Percentiles rank a stretch among this genome's conserved stretches.
These are phyloP conservation scores for Melanotaenia pygmaea DNA, from an alignment of 2,797 vertebrate genomes.

Conservation along the genomic window DNA sequence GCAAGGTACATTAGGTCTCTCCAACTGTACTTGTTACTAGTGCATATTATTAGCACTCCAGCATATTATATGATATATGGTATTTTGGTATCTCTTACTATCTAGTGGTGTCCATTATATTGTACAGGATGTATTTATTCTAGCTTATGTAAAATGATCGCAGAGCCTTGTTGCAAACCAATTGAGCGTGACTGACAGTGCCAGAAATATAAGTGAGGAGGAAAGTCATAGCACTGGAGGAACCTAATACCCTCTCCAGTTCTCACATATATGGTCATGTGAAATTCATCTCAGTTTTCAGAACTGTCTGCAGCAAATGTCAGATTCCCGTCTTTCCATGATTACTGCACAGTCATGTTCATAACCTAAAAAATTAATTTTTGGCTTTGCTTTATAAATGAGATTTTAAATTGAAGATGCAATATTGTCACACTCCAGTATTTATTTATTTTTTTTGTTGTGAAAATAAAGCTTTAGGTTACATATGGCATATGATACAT, in stretches of 20 bases:
- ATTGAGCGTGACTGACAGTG: conserved; percentile 12
- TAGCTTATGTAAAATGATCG: conserved; percentile 25
- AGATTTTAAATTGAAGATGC: neutral
- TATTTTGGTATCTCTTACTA: no score
- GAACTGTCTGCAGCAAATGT: neutral
- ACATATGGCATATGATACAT: neutral
- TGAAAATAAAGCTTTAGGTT: neutral
- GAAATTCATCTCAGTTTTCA: neutral
- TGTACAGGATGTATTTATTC: conserved; percentile 1
- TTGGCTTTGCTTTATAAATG: neutral
- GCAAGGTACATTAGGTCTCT: no score
- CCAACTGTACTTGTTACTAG: no score
- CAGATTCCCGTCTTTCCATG: neutral
- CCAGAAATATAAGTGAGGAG: conserved; percentile 4
- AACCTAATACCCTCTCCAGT: neutral
- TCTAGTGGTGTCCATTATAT: neutral
- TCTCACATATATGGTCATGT: neutral
- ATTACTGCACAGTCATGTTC: neutral
- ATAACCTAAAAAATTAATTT: neutral
- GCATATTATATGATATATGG: no score
- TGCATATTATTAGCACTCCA: no score
- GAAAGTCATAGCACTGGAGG: neutral
- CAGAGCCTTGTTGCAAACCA: conserved; percentile 4
- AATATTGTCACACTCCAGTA: no score
- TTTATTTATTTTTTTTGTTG: neutral